These are phyloP conservation scores for Amblyopsis rosae DNA, from an alignment of 2,113 vertebrate genomes.

Conservation along the genomic window DNA sequence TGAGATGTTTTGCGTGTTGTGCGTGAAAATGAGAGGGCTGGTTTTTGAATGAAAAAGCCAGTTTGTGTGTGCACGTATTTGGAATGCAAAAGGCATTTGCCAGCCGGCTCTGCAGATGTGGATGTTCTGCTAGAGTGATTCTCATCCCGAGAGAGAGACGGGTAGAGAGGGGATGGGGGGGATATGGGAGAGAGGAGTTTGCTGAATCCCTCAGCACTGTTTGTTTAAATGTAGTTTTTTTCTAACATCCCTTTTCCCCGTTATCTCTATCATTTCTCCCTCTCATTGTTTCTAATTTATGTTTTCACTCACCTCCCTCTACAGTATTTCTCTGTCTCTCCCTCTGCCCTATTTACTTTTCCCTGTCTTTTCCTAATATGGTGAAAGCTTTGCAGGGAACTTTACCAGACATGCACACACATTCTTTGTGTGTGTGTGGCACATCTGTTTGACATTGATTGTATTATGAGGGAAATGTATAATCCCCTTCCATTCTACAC, in stretches of 20 bases:
- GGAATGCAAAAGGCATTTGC: constrained; percentile 36
- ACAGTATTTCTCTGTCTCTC: neutral
- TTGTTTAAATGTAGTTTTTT: constrained; percentile 36
- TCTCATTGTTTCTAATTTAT: neutral
- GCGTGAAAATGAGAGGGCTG: neutral
- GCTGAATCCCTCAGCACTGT: constrained; percentile 34
- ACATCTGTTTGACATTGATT: too few relatives aligned
- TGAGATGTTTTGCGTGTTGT: neutral
- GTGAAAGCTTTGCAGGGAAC: neutral
- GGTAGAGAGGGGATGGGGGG: constrained; percentile 16
- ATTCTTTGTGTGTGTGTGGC: too few relatives aligned
- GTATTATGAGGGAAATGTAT: too few relatives aligned
- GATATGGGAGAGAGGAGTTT: constrained; percentile 8
- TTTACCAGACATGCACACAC: neutral
- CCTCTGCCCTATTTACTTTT: constrained; percentile 7
- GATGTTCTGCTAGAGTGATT: constrained; percentile 56
- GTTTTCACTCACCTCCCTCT: neutral
- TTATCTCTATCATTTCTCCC: neutral
- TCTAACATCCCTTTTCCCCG: neutral
- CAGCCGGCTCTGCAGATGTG: constrained; percentile 53
- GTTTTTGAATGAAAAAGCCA: neutral
- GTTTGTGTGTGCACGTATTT: constrained; percentile 14
- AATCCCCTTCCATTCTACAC: too few relatives aligned
- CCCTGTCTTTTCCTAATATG: constrained; percentile 32
- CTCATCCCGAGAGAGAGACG: constrained; percentile 25